Base-by-base conservation (phyloP, 2,888 invertebrate species). In the Rhamphomyia laevipes region DNA sequence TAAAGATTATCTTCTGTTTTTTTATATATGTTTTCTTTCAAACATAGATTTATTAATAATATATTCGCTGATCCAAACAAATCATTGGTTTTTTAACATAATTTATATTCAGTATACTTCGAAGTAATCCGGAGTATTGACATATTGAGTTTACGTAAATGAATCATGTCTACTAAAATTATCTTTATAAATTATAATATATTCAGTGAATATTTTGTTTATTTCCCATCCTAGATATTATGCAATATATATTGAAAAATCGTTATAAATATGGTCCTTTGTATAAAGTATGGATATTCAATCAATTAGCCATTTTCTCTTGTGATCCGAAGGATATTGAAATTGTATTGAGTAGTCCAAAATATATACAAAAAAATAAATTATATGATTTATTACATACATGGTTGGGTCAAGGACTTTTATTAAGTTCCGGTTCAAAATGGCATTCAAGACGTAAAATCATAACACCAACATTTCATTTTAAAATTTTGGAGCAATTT, bases 401-500 rank as follows among this genome's bases (percentile, higher is more conserved):
- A 11, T 74, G 74, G 74, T 60, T 75, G 21, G 74, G 73, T 11
- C 63, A 70, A 35, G 74, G 74, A 5, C 62, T 75, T 2, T 59
- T 74, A 6, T 73, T 72, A 15, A 68, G 72, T 33, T 65, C 62
- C 48, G 60, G 64, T 21, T 55, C 63, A 2, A 77, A 76, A 67
- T 88, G 87, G 87, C 75, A 74, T 58, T 68, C 67, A 1, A 74
- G 81, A 18, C 73, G 87, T 31, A 84, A 82, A 65, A 75, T 86
- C 52, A 67, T 87, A 47, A 86, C 86, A 1, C 86, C 86, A 3
- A 77, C 86, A 0, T 88, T 87, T 63, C 87, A 88, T 64, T 86
- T 86, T 63, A 80, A 81, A 58, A 84, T 87, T 49, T 67, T 87
- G 42, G 81, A 84, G 58, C 77, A 82, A 56, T 87, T 85, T 63